A percentile compares a stretch with the other conserved stretches of the same genome.
Evolutionary conservation across 2,888 invertebrate species (phyloP).

Genomic region (Dinocampus coccinellae): DNA sequence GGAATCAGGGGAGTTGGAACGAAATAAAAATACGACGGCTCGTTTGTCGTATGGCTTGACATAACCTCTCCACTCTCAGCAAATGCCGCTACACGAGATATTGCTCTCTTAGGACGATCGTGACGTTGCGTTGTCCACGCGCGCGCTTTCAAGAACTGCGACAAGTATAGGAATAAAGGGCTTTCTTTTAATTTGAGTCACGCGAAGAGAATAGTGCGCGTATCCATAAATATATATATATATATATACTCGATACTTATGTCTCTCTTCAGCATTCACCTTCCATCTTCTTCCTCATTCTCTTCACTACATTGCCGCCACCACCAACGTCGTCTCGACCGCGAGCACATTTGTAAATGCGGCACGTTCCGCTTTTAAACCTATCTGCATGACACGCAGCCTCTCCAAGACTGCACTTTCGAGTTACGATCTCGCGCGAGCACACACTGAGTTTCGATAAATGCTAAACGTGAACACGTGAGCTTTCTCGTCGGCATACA

Average conservation of each 20-base stretch:
- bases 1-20: too few relatives aligned
- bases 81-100: slow-evolving; percentile 17
- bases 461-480: slow-evolving; percentile 69
- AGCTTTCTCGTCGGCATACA: slow-evolving; percentile 66
- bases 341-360: slow-evolving; percentile 64
- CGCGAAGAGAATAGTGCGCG: slow-evolving; percentile 34
- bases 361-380: slow-evolving; percentile 69
- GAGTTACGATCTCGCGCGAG: slow-evolving; percentile 67
- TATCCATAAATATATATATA: not conserved
- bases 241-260: not conserved
- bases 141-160: not conserved
- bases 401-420: slow-evolving; percentile 59
- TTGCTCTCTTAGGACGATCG: slow-evolving; percentile 13
- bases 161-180: not conserved
- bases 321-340: slow-evolving; percentile 15
- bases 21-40: slow-evolving; percentile 12
- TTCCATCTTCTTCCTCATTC: slow-evolving; percentile 6
- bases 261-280: slow-evolving; percentile 1
- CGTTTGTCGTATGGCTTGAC: slow-evolving; percentile 20
- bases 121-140: slow-evolving; percentile 24
- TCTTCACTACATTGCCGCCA: slow-evolving; percentile 11
- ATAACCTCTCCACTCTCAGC: slow-evolving; percentile 25
- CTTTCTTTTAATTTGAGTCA: slow-evolving; percentile 42
- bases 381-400: slow-evolving; percentile 68
- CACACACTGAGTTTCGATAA: slow-evolving; percentile 63